phyloP scores from a whole-genome alignment of 2,797 vertebrate genomes.

The Argyrosomus regius region DNA sequence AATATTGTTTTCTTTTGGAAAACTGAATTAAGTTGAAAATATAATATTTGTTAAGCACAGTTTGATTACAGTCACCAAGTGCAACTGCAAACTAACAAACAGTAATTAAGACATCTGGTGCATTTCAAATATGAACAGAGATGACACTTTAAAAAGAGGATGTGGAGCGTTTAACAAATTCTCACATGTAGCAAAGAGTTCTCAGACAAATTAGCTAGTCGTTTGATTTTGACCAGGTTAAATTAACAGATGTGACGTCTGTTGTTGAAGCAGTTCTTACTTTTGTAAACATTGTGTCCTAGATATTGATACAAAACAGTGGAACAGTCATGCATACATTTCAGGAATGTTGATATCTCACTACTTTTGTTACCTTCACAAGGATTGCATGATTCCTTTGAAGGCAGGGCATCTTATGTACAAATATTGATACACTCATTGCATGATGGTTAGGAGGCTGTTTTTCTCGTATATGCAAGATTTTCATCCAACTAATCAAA shows the following conservation, averaged over 20 bases:
- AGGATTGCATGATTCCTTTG: not conserved
- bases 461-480: not conserved
- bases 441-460: not conserved
- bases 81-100: conserved; percentile 19
- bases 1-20: not conserved
- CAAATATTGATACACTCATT: too few species aligned
- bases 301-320: not conserved
- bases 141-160: not conserved
- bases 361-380: not conserved
- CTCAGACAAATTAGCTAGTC: not conserved
- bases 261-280: not conserved
- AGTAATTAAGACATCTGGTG: conserved; percentile 26
- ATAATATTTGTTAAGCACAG: not conserved
- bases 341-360: not conserved
- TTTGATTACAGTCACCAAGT: not conserved
- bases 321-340: not conserved
- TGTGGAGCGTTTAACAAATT: not conserved
- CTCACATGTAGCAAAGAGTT: not conserved
- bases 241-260: not conserved
- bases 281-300: too few species aligned
- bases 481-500: conserved; percentile 4
- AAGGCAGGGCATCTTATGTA: not conserved
- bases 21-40: not conserved
- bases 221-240: too few species aligned
- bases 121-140: conserved; percentile 11